A percentile compares a stretch with the other conserved stretches of the same genome.
phyloP scores from a whole-genome alignment of 2,888 invertebrate species.

The Drosophila villosipedis region DNA sequence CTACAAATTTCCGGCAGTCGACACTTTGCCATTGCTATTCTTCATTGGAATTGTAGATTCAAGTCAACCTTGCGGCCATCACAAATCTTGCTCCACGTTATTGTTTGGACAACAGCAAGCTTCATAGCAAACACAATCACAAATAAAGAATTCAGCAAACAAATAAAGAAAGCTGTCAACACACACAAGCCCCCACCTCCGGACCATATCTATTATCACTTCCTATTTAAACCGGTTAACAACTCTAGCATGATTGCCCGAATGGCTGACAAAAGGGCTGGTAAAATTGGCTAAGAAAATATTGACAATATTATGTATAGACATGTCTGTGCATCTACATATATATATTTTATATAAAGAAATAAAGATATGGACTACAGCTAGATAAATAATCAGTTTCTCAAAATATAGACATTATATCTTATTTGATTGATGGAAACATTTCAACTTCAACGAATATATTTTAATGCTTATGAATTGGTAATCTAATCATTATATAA shows the following conservation, averaged over 20 bases:
- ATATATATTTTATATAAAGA: neutral
- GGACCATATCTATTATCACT: constrained; percentile 20
- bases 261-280: neutral
- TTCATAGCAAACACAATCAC: constrained; percentile 7
- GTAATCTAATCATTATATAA: neutral
- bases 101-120: constrained; percentile 25
- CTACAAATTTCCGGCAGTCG: constrained; percentile 47
- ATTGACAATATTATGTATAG: neutral
- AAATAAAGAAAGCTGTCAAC: constrained; percentile 26
- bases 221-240: constrained; percentile 29
- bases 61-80: constrained; percentile 41
- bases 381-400: neutral
- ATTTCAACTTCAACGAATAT: neutral
- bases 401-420: neutral
- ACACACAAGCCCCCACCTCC: neutral
- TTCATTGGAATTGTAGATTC: constrained; percentile 13
- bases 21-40: constrained; percentile 17
- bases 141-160: constrained; percentile 3
- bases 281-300: neutral
- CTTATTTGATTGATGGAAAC: neutral
- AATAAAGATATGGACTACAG: neutral
- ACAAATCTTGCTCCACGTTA: constrained; percentile 46
- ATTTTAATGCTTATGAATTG: neutral
- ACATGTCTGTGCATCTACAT: neutral
- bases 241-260: neutral